phyloP scores from a whole-genome alignment of 2,888 invertebrate species.

The Sminthurides aquaticus region DNA sequence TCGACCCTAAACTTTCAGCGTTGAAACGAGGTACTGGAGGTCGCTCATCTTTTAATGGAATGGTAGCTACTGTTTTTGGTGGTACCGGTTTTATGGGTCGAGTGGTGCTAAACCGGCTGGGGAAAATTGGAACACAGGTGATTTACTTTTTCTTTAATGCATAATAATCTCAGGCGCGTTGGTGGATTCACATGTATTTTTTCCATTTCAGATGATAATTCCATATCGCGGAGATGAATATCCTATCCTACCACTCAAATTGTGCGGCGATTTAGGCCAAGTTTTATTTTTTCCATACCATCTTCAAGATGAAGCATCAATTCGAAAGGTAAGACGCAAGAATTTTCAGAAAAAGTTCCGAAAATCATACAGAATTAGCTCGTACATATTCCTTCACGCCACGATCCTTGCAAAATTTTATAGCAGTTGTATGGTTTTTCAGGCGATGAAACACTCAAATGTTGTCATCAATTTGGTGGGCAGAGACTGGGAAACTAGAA shows the following conservation, averaged over 20 bases:
- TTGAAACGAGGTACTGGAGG: constrained; percentile 82
- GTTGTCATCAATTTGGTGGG: constrained; percentile 94
- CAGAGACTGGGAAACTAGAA: constrained; percentile 83
- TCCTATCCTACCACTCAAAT: constrained; percentile 67
- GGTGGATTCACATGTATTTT: no score
- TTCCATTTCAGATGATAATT: constrained; percentile 66
- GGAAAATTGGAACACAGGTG: constrained; percentile 76
- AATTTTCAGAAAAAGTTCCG: no score
- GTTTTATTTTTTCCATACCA: constrained; percentile 80
- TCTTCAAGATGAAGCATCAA: constrained; percentile 74
- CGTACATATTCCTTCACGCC: no score
- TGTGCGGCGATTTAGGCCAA: constrained; percentile 91
- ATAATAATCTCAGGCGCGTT: neutral
- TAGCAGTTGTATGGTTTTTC: neutral
- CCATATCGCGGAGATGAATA: constrained; percentile 86
- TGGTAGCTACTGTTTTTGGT: constrained; percentile 97
- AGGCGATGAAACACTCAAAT: constrained; percentile 84
- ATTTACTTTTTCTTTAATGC: constrained; percentile 18
- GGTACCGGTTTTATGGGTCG: constrained; percentile 81
- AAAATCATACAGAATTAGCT: neutral
- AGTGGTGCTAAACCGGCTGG: constrained; percentile 80
- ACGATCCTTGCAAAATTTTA: neutral
- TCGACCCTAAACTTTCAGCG: constrained; percentile 45
- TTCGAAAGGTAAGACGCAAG: constrained; percentile 53
- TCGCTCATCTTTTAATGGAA: constrained; percentile 90